Percentiles rank a stretch among this genome's conserved stretches.
Evolutionary conservation across 2,797 vertebrate genomes (phyloP).

Genomic region (Sitta carolinensis): DNA sequence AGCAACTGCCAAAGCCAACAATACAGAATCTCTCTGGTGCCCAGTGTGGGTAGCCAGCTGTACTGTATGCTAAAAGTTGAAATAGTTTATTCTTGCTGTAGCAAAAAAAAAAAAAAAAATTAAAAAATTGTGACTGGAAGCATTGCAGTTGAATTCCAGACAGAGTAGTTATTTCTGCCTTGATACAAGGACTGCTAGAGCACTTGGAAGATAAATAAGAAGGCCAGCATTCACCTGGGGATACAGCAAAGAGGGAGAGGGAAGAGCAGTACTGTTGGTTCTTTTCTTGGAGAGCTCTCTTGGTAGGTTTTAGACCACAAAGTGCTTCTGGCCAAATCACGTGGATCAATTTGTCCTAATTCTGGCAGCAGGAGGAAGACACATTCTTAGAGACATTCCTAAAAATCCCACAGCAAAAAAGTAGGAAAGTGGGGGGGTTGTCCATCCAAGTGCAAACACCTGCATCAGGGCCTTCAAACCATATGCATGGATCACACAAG

Average conservation of each 20-base stretch:
- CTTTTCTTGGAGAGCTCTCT: not conserved
- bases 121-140: not conserved
- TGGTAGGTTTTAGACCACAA: not conserved
- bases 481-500: fast-evolving
- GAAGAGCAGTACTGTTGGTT: not conserved
- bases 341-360: not conserved
- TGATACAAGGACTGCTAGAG: not conserved
- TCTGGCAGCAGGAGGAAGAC: not conserved
- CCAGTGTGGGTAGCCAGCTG: not conserved
- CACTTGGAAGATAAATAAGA: not conserved
- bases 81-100: not conserved
- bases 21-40: not conserved
- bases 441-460: not conserved
- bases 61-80: not conserved
- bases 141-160: not conserved
- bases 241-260: not conserved
- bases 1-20: conserved; percentile 22
- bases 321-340: not conserved
- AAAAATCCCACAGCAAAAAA: not conserved
- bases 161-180: not conserved
- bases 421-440: fast-evolving
- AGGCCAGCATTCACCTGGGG: not conserved
- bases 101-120: not conserved
- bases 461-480: not conserved
- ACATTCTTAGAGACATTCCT: not conserved